These are phyloP conservation scores for Poeciliopsis infans DNA, from an alignment of 2,797 vertebrate genomes.

Conservation along the genomic window DNA sequence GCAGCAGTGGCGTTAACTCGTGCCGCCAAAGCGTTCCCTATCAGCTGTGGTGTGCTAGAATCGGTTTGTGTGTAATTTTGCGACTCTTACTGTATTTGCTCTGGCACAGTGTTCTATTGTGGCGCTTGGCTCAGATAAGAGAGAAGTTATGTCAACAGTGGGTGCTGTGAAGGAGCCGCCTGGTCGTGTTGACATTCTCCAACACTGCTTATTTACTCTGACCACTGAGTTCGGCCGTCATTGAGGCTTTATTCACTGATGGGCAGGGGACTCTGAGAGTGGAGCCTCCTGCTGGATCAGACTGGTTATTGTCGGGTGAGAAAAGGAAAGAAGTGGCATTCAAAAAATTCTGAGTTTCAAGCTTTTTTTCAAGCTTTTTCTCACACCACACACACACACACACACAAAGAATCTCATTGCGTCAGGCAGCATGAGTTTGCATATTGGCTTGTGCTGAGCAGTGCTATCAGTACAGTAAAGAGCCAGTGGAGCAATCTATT, in stretches of 20 bases:
- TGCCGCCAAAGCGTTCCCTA: slow-evolving; percentile 46
- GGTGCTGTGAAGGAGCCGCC: slow-evolving; percentile 74
- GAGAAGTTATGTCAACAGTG: slow-evolving; percentile 80
- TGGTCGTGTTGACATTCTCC: slow-evolving; percentile 77
- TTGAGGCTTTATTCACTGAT: slow-evolving; percentile 61
- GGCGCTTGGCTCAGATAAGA: slow-evolving; percentile 75
- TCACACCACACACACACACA: neutral
- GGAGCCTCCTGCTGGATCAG: slow-evolving; percentile 60
- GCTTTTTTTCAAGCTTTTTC: slow-evolving; percentile 30
- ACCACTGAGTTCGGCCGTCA: slow-evolving; percentile 71
- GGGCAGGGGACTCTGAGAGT: slow-evolving; percentile 39
- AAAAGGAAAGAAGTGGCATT: slow-evolving; percentile 35
- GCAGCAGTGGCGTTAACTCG: slow-evolving; percentile 24
- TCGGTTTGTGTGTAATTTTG: slow-evolving; percentile 43
- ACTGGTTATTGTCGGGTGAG: slow-evolving; percentile 19
- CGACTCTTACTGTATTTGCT: slow-evolving; percentile 76
- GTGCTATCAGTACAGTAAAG: slow-evolving; percentile 63
- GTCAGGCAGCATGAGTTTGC: slow-evolving; percentile 61
- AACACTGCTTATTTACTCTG: slow-evolving; percentile 75
- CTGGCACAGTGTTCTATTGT: slow-evolving; percentile 72
- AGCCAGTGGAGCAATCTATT: slow-evolving; percentile 66
- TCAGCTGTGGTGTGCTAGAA: slow-evolving; percentile 31
- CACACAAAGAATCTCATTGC: slow-evolving; percentile 37
- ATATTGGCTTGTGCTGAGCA: slow-evolving; percentile 64
- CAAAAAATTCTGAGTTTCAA: slow-evolving; percentile 35